phyloP scores from a whole-genome alignment of 1,140 invertebrate species.

The Tachypleus tridentatus region DNA sequence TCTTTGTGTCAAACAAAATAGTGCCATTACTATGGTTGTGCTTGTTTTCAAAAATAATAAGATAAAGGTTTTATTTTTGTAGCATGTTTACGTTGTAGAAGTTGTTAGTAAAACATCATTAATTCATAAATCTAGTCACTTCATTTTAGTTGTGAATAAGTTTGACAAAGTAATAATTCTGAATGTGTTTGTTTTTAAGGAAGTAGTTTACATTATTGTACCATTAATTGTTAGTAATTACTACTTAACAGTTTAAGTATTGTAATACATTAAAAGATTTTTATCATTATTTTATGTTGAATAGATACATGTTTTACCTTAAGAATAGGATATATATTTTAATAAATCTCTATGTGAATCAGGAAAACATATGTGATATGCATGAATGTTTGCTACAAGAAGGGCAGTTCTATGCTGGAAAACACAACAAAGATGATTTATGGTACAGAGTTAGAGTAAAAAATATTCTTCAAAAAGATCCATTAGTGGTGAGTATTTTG shows the following conservation, averaged over 20 bases:
- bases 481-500: not conserved
- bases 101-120: too few species aligned
- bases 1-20: too few species aligned
- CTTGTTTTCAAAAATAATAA: too few species aligned
- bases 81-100: too few species aligned
- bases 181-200: too few species aligned
- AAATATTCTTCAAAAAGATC: not conserved
- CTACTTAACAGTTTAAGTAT: not conserved
- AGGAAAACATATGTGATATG: constrained; percentile 1
- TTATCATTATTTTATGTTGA: not conserved
- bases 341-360: not conserved
- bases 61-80: too few species aligned
- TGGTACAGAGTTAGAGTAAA: not conserved
- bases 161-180: too few species aligned
- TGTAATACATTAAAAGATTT: not conserved
- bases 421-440: not conserved
- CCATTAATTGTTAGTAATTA: not conserved
- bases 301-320: not conserved
- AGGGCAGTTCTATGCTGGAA: constrained; percentile 2
- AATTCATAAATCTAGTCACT: too few species aligned
- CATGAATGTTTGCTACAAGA: not conserved
- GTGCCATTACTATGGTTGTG: too few species aligned
- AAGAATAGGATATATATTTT: not conserved
- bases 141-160: too few species aligned
- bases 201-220: not conserved